phyloP scores from a whole-genome alignment of 2,797 vertebrate species.

The Geotria australis region DNA sequence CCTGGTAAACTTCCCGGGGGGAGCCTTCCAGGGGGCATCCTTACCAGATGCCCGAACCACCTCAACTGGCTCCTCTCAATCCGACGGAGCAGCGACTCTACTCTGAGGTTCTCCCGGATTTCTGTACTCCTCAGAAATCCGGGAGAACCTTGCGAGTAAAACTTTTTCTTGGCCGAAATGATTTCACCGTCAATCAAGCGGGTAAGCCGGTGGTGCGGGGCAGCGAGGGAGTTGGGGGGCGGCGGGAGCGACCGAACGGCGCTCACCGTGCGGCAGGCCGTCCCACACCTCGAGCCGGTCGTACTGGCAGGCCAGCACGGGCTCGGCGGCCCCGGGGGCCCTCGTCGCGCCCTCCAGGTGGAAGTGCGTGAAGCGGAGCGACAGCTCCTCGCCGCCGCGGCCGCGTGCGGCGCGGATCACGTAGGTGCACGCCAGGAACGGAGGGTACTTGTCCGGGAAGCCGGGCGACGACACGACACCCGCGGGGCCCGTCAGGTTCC shows the following conservation, averaged over 20 bases:
- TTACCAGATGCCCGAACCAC: too few species aligned
- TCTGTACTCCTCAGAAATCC: too few species aligned
- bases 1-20: too few species aligned
- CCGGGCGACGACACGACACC: conserved; percentile 76
- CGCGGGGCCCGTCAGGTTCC: conserved; percentile 52
- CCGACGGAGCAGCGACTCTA: too few species aligned
- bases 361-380: conserved; percentile 66
- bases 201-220: background rate
- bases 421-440: conserved; percentile 76
- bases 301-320: conserved; percentile 53
- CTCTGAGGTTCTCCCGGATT: too few species aligned
- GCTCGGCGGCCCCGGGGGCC: conserved; percentile 34
- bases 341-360: conserved; percentile 89
- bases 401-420: conserved; percentile 37
- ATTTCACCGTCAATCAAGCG: too few species aligned
- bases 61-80: too few species aligned
- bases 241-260: background rate
- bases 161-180: too few species aligned
- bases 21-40: too few species aligned
- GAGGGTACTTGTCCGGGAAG: conserved; percentile 91
- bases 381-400: conserved; percentile 49
- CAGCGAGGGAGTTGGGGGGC: background rate
- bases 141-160: too few species aligned
- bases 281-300: conserved; percentile 98
- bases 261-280: conserved; percentile 57